Evolutionary conservation across 2,113 vertebrate genomes (phyloP), one percentile per base, ranked within the genome.

Genomic region (Microcebus ravelobensis): DNA sequence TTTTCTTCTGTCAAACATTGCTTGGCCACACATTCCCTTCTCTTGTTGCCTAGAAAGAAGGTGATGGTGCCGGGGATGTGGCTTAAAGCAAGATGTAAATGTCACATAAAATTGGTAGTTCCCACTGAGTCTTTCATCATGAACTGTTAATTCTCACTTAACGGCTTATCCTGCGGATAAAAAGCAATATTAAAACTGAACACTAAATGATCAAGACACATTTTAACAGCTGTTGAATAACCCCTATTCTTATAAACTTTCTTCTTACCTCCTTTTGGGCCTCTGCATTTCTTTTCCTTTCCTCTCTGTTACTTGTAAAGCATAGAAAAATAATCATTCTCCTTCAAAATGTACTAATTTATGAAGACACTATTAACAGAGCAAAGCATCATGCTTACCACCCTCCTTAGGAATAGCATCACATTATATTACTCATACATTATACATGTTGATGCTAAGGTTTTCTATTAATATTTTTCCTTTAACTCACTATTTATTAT

Each of bases 11-110:
- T 96, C 92, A 98, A 93, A 96, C 97, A 82, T 71, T n/a, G 97
- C 91, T 96, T 95, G 93, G 86, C 34, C 42, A 63, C 52, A 80
- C 52, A 42, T 39, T 48, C 68, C 87, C 94, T 85, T 91, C 79
- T 92, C 96, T 95, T 71, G 84, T 96, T 98, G 96, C 97, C 97
- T 96, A 96, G 95, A 97, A 96, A 95, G 91, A 96, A 74, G 94
- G 55, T 70, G 29, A 97, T 91, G 96, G 57, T 50, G 92, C 88
- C 14, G 20, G 81, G 55, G 3, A 29, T 94, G 48, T 61, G 87
- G 81, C 97, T 76, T 96, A 42, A 97, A 98, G 90, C 81, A 88
- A 96, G 48, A 45, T 8, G 13, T 17, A 90, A 85, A 96, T 93
- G 94, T 94, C 83, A 97, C 94, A 96, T 87, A 93, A 76, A 87